A percentile compares a stretch with the other conserved stretches of the same genome.
Evolutionary conservation across 30 jellyfish, hydroid and myxozoan species (phyloP).

Genomic region (Catostylus mosaicus): DNA sequence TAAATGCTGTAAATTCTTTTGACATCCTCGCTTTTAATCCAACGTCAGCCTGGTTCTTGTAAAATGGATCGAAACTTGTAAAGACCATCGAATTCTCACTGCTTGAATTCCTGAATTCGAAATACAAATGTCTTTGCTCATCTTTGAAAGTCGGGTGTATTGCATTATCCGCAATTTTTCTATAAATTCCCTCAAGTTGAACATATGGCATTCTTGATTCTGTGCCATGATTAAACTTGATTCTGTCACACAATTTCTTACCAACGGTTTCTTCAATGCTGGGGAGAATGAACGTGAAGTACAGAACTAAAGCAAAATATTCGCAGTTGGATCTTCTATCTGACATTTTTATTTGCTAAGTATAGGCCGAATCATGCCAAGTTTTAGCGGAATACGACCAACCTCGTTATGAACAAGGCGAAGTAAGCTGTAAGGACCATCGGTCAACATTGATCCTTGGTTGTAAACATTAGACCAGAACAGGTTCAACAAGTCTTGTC

Average conservation of each 20-base stretch:
- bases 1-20: background rate
- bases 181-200: constrained; percentile 23
- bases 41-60: background rate
- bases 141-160: constrained; percentile 30
- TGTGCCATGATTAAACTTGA: constrained; percentile 6
- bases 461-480: no score
- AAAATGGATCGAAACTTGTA: background rate
- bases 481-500: no score
- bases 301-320: no score
- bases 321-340: no score
- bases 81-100: background rate
- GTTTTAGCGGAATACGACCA: no score
- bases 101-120: background rate
- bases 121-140: constrained; percentile 31
- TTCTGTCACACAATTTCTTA: constrained; percentile 5
- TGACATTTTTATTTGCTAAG: no score
- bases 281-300: no score
- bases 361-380: no score
- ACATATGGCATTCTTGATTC: constrained; percentile 23
- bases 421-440: no score
- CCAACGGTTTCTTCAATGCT: no score
- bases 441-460: no score
- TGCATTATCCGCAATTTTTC: background rate
- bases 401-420: no score
- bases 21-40: constrained; percentile 34